Evolutionary conservation across 2,888 invertebrate genomes (phyloP), one percentile per base, ranked within the genome.

Genomic region (Zygaena filipendulae): DNA sequence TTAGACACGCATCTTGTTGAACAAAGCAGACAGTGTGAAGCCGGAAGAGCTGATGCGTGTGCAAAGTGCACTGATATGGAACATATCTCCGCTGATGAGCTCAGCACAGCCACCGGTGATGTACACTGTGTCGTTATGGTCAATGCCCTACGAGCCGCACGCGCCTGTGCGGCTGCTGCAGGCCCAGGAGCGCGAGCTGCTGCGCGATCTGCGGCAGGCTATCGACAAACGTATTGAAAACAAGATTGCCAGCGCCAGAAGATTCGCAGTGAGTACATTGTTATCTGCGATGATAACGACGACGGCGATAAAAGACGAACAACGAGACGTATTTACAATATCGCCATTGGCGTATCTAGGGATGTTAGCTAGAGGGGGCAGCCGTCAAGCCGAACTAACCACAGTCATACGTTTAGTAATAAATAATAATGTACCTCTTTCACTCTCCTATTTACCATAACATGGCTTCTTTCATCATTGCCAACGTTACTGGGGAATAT

Each of bases 41-140:
- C 92, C 95, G 1, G 95, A 95, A 59, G 95, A 96, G 66, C 69
- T 97, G 42, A 88, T 96, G 88, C 85, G 94, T 43, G 95, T 96
- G 2, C 95, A 96, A 66, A 92, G 95, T 44, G 94, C 93, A 7
- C 82, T 97, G 28, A 93, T 97, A 52, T 97, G 96, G 97, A 95
- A 95, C 64, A 92, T 97, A 49, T 95, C 95, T n/a, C 96, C 96
- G 3, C 74, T 96, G 49, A 93, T 97, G 91, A 94, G 95, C 38
- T 94, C 94, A 24, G 90, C 93, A 24, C 95, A 95, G 62, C 95
- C 96, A 3, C 96, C 96, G 11, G 84, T 91, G 29, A 91, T 96
- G 87, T 96, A 95, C 74, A 91, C 93, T 10, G 89, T 89, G 26
- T 92, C 92, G 7, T 64, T 93, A 47, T 95, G 95, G 95, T 92